Base-by-base conservation (phyloP, 1,140 invertebrate species). In the Sitobion miscanthi region DNA sequence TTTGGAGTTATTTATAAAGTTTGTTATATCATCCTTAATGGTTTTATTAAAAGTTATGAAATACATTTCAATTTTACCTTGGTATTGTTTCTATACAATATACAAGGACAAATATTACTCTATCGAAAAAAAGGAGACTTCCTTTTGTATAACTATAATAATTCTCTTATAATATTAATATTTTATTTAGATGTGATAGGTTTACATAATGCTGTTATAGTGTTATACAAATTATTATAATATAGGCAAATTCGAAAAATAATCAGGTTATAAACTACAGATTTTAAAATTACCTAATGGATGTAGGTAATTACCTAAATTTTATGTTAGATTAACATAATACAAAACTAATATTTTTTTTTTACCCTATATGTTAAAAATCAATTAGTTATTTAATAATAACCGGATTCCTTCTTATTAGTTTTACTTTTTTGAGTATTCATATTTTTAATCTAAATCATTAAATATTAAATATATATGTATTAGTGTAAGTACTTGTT, bases 41-140 rank as follows among this genome's bases (percentile, higher is more conserved):
- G 49, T 54, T 38, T 89, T 89, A 54, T 89, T 89, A 25, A 54
- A 4, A 38, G 57, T 89, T 89, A 89, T n/a, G 52, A 38, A 89
- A 57, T 52, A 23, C 11, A 38, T 57, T 52, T 38, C 20, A 9
- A 89, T 89, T 89, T 89, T 57, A 57, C 87, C 52, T 89, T 89
- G 87, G 49, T 89, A 89, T 89, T 38, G n/a, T 89, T 57, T 89
- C 35, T 5, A 54, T 38, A 57, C 49, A 89, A 89, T 54, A 14
- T 42, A 47, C 87, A 38, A 89, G 87, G 87, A 89, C 87, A 57
- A 89, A 89, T 57, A 35, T 14, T 89, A 54, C 14, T 38, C 8
- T 17, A 38, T 25, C 7, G 20, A 25, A 49, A 49, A 42, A 86
- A n/a, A 35, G 2, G 47, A 25, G 1, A 1, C 38, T 85, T 8